These are phyloP conservation scores for Spisula subtruncata DNA, from an alignment of 2,888 invertebrate genomes.

Conservation along the genomic window DNA sequence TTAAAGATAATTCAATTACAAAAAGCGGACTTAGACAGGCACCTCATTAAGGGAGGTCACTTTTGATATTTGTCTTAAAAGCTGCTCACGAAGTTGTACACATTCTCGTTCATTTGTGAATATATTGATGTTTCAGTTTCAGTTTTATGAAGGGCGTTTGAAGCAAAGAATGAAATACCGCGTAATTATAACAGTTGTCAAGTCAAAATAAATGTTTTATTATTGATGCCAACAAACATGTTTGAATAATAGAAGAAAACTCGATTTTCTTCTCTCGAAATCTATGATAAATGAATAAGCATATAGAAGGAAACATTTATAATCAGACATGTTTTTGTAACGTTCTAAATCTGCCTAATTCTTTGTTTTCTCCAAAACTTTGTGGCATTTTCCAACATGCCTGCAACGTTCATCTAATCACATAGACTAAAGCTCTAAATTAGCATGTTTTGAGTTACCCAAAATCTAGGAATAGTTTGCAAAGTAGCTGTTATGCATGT, in stretches of 20 bases:
- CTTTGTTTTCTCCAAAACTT: background rate
- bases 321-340: background rate
- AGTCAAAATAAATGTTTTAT: background rate
- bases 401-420: background rate
- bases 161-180: no score
- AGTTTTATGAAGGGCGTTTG: no score
- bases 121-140: no score
- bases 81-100: no score
- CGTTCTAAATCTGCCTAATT: background rate
- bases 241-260: background rate
- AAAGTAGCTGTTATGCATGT: constrained; percentile 12
- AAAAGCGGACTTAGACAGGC: no score
- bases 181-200: background rate
- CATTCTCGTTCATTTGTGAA: no score
- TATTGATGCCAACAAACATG: background rate
- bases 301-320: background rate
- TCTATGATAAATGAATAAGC: background rate
- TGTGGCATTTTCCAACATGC: background rate
- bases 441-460: constrained; percentile 8
- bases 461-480: background rate
- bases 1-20: no score
- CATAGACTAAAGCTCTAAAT: background rate
- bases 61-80: no score
- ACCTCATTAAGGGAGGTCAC: no score
- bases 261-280: background rate